Evolutionary conservation across 1,140 invertebrate species (phyloP), one percentile per base, ranked within the genome.

Genomic region (Archegozetes longisetosus): DNA sequence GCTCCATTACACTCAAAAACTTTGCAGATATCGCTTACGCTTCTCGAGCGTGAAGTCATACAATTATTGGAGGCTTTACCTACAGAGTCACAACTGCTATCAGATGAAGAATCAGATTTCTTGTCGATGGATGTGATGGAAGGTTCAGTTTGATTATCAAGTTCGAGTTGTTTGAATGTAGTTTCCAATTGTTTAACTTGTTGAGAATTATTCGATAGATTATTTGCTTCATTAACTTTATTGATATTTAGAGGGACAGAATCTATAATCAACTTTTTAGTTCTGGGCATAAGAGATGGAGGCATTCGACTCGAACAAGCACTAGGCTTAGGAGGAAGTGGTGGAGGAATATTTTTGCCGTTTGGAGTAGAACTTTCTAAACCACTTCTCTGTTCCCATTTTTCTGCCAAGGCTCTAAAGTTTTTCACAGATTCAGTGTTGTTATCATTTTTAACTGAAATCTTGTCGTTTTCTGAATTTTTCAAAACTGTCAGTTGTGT

Each of bases 341-440:
- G 32, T 40, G 32, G 32, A 9, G 32, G 6, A 40, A 17, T 9
- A 17, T 17, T 17, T 40, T 17, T 40, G 17, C 6, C 17, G 17
- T 17, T 40, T 9, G 6, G 32, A 9, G 17, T 40, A 6, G 17
- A 9, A 40, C 32, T 17, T 40, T 40, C 32, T 6, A 9, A 9
- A 40, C 32, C 32, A 40, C 32, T 40, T 40, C 69, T 66, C 60
- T 71, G 68, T 53, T 73, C 70, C 73, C 73, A 74, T 52, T 70
- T 71, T 49, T 73, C 70, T 1, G 72, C 66, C n/a, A 74, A 55
- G 22, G 70, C 69, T 60, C 67, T 68, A 64, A 74, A 74, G 50
- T 70, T 71, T 53, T 71, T 69, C 17, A 68, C 64, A 17, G 67
- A 66, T 12, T 62, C 65, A 2, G 53, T 55, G 1, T 51, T 53